phyloP scores from a whole-genome alignment of 2,113 vertebrate genomes.

The Odontesthes bonariensis region DNA sequence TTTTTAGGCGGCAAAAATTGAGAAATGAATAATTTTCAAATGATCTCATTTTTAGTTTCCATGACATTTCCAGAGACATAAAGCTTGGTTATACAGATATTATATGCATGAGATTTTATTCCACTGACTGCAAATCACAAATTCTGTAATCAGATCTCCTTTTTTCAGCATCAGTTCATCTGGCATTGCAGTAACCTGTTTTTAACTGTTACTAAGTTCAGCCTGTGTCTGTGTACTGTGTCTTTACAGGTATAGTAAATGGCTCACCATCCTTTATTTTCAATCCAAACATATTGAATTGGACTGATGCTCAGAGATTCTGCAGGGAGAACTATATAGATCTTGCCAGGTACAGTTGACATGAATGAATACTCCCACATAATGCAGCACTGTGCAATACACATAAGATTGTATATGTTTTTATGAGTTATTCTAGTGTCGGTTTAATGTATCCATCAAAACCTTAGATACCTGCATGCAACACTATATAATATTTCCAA shows the following conservation, averaged over 20 bases:
- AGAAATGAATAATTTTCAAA: neutral
- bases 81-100: neutral
- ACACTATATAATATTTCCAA: neutral
- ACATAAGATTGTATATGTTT: too few species aligned
- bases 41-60: neutral
- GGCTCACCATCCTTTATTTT: neutral
- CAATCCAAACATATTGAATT: neutral
- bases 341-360: slow-evolving; percentile 39
- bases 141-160: neutral
- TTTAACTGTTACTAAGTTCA: neutral
- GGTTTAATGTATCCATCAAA: too few species aligned
- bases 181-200: neutral
- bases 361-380: neutral
- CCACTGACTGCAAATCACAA: too few species aligned
- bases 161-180: neutral
- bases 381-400: neutral
- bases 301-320: slow-evolving; percentile 27
- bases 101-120: neutral
- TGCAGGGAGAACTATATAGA: slow-evolving; percentile 41
- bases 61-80: neutral
- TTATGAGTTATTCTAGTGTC: too few species aligned
- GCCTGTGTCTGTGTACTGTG: neutral
- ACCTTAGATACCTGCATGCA: too few species aligned
- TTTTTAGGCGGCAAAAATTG: neutral
- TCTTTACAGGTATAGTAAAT: slow-evolving; percentile 3